Evolutionary conservation across 2,888 invertebrate genomes (phyloP), one percentile per base, ranked within the genome.

Genomic region (Bellardia pandia): DNA sequence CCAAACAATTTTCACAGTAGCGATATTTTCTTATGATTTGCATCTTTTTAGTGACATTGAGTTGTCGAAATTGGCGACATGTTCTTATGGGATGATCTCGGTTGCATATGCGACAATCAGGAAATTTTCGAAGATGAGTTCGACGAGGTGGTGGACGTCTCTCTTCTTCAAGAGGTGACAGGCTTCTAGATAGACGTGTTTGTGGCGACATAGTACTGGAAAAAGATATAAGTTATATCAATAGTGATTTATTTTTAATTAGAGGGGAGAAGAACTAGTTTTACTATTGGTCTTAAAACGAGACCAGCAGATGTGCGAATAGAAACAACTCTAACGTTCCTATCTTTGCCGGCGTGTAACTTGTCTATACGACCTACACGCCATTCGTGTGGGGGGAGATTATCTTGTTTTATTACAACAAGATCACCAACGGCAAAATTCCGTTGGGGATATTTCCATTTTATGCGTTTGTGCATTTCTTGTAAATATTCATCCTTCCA

Each of bases 391-490:
- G 81, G 23, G 2, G 74, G 64, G 23, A 81, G 66, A 16, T 72
- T 74, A 33, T 81, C 66, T 16, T 71, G 33, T 51, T 16, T 71
- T 5, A 79, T n/a, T 1, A 79, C 60, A n/a, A 79, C 79, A 14
- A 79, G 60, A 45, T 79, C 79, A 48, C 23, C 23, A 37, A 69
- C 48, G 13, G 30, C 8, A 33, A 79, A 69, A 68, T 68, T 42
- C 13, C 58, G 42, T n/a, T 78, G 23, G 45, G 78, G 11, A 45
- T 58, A 53, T 9, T 33, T 69, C 51, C 69, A 69, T 53, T 69
- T 69, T n/a, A 37, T 69, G 9, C 53, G 33, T 8, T 53, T 53
- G 2, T 69, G 37, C 51, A 69, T 69, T 37, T 69, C 33, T 53
- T 53, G 45, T 2, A 69, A 7, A n/a, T 69, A 69, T 51, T 37